A percentile compares a stretch with the other conserved stretches of the same genome.
phyloP scores from a whole-genome alignment of 2,113 vertebrate genomes.

The Zingel zingel region DNA sequence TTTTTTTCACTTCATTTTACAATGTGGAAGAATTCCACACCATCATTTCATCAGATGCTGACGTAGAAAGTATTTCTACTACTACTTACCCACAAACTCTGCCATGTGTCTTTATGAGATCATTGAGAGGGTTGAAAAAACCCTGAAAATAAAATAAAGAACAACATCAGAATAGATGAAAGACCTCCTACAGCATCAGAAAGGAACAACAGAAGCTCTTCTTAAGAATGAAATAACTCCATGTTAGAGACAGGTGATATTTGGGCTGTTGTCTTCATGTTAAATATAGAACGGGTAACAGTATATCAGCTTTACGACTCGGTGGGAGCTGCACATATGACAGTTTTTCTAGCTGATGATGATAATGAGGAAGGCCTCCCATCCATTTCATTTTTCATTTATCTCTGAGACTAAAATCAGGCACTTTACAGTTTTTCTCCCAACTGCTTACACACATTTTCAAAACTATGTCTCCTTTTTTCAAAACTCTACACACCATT shows the following conservation, averaged over 20 bases:
- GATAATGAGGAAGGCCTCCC: no score
- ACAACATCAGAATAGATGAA: not conserved
- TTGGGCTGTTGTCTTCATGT: not conserved
- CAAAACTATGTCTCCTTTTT: no score
- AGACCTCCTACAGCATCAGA: not conserved
- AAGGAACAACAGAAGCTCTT: not conserved
- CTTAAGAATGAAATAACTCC: not conserved
- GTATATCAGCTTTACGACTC: not conserved
- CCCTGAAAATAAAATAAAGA: slow-evolving; percentile 79
- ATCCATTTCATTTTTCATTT: no score
- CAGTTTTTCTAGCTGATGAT: not conserved
- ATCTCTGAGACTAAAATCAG: no score
- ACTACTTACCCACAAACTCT: slow-evolving; percentile 88
- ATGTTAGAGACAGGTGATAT: not conserved
- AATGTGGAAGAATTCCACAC: not conserved
- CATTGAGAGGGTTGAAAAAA: slow-evolving; percentile 83
- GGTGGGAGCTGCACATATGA: not conserved
- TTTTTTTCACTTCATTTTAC: not conserved
- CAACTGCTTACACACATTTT: no score
- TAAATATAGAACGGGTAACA: not conserved
- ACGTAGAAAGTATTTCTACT: not conserved
- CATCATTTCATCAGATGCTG: not conserved
- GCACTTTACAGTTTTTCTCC: no score
- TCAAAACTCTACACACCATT: no score
- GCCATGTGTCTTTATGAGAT: slow-evolving; percentile 85